Evolutionary conservation across 2,888 invertebrate genomes (phyloP), one percentile per base, ranked within the genome.

Genomic region (Bombylius major): DNA sequence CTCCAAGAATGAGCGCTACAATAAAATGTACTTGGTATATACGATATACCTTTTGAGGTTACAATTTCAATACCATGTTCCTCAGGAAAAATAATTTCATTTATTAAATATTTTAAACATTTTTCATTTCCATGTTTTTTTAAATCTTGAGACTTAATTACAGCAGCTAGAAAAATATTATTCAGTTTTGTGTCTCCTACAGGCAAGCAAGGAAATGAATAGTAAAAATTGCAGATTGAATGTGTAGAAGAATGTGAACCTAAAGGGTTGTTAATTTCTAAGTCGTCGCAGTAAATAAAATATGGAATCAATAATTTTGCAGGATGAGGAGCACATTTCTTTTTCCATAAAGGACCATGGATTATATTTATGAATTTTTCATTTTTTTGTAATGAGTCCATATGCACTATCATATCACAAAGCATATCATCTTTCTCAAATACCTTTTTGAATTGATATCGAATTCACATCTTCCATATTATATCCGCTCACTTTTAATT

Each of bases 271-370:
- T 53, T 53, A 8, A 52, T 44, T 52, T 52, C 52, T 8, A 52
- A 42, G 45, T 52, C 52, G 31, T 52, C 52, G 4, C 36, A 5
- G 34, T 53, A 53, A 12, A 53, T 23, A 47, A 53, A 53, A 45
- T 47, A 53, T 36, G 53, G 47, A 47, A 53, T 8, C 3, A 47
- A 7, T n/a, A 5, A 32, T 53, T 53, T 53, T 7, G 42, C 50
- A 31, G 57, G 53, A 50, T 51, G 47, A 31, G 53, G 6, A 44
- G 39, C 12, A 34, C 48, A 51, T 51, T 59, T 60, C 33, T 52
- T 47, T 32, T 60, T 56, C 56, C 56, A 60, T 46, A 56, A 55
- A n/a, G 53, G 44, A 34, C 59, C 54, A 36, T 57, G 55, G 44
- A 59, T 33, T 45, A 58, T 58, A 54, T 59, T 60, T 47, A 32